phyloP scores from a whole-genome alignment of 53 echinoderm and acorn worm genomes.

The Mesocentrotus franciscanus region DNA sequence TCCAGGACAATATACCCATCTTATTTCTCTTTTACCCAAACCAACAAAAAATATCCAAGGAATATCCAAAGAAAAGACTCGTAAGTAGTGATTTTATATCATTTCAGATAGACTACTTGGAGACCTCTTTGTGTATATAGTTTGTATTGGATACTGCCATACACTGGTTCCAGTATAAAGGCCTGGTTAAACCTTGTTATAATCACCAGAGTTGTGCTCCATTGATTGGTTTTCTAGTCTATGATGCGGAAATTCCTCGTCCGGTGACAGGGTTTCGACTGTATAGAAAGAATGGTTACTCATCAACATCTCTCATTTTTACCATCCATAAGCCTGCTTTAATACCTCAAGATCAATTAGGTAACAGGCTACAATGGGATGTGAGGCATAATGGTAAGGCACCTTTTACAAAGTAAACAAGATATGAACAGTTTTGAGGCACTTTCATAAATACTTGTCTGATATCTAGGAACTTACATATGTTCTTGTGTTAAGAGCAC shows the following conservation, averaged over 20 bases:
- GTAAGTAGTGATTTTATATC: not conserved
- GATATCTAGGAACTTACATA: not conserved
- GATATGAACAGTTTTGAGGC: not conserved
- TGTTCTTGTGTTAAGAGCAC: not conserved
- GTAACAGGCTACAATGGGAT: not conserved
- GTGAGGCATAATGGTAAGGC: not conserved
- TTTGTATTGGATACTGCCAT: not conserved
- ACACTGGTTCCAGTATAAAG: not conserved
- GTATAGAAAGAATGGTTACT: conserved; percentile 49
- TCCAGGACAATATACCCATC: not conserved
- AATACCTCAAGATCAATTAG: not conserved
- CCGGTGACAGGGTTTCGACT: conserved; percentile 23
- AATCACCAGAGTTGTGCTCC: conserved; percentile 40
- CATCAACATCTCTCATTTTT: not conserved
- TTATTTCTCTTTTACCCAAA: not conserved
- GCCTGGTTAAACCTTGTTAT: conserved; percentile 15
- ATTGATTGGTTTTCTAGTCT: not conserved
- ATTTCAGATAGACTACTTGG: not conserved
- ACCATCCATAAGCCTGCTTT: not conserved
- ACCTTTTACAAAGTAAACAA: not conserved
- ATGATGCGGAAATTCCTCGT: not conserved
- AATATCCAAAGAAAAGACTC: not conserved
- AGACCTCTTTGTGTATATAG: not conserved
- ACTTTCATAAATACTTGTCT: not conserved
- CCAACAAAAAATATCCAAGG: not conserved